These are phyloP conservation scores for Drosophila quinaria DNA, from an alignment of 2,888 invertebrate genomes.

Conservation along the genomic window DNA sequence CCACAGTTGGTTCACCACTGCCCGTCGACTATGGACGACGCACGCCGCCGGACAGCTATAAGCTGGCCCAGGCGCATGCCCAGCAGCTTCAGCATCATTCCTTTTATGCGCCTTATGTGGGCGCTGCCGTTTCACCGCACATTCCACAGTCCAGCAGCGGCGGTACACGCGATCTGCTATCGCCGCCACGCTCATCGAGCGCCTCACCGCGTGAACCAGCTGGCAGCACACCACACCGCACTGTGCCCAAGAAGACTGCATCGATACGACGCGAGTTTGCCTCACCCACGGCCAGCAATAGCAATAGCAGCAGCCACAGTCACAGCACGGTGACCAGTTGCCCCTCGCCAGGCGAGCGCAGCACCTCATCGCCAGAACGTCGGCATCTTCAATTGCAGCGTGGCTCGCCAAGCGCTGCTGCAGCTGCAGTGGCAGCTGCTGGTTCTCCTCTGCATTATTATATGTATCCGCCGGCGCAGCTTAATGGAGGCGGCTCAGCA, in stretches of 20 bases:
- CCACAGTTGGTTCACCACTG: slow-evolving; percentile 74
- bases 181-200: slow-evolving; percentile 80
- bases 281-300: slow-evolving; percentile 83
- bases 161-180: slow-evolving; percentile 65
- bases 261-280: slow-evolving; percentile 86
- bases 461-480: slow-evolving; percentile 84
- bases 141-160: slow-evolving; percentile 67
- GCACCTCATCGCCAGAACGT: slow-evolving; percentile 77
- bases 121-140: slow-evolving; percentile 62
- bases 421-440: slow-evolving; percentile 57
- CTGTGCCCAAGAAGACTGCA: slow-evolving; percentile 86
- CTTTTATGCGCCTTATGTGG: slow-evolving; percentile 81
- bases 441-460: slow-evolving; percentile 83
- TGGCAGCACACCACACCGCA: slow-evolving; percentile 81
- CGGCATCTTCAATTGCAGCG: slow-evolving; percentile 78
- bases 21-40: slow-evolving; percentile 75
- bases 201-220: slow-evolving; percentile 77
- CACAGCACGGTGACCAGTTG: slow-evolving; percentile 65
- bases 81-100: slow-evolving; percentile 72
- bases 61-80: slow-evolving; percentile 60
- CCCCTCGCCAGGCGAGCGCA: slow-evolving; percentile 76
- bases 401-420: slow-evolving; percentile 70
- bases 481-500: slow-evolving; percentile 79
- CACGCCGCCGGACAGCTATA: slow-evolving; percentile 73
- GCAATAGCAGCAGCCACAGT: slow-evolving; percentile 43